A percentile compares a stretch with the other conserved stretches of the same genome.
Evolutionary conservation across 2,888 invertebrate genomes (phyloP).

Genomic region (Labia minor): DNA sequence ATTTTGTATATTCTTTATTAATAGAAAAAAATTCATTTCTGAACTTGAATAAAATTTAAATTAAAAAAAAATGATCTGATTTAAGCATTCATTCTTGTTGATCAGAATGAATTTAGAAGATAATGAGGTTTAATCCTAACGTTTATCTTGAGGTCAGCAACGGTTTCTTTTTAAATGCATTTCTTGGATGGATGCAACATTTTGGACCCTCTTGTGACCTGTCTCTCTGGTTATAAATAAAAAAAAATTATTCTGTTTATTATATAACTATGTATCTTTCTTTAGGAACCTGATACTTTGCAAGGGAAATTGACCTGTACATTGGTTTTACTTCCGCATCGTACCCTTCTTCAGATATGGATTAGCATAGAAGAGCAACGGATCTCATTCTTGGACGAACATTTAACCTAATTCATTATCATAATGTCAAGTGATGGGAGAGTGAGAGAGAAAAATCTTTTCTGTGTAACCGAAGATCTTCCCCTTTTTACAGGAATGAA

Average conservation of each 20-base stretch:
- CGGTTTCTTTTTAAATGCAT: slow-evolving; percentile 13
- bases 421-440: slow-evolving; percentile 13
- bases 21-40: no score
- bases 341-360: neutral
- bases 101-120: no score
- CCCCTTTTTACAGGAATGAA: neutral
- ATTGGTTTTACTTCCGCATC: slow-evolving; percentile 1
- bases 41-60: no score
- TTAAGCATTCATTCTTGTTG: no score
- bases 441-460: neutral
- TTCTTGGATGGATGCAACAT: slow-evolving; percentile 8
- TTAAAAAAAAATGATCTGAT: no score
- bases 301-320: slow-evolving; percentile 7
- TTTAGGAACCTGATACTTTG: neutral
- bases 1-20: no score
- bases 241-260: slow-evolving; percentile 4
- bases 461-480: neutral
- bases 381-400: neutral
- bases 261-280: slow-evolving; percentile 13
- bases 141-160: neutral
- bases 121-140: neutral
- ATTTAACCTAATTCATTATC: slow-evolving; percentile 9
- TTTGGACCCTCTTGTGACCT: neutral
- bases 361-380: neutral
- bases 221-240: neutral